Evolutionary conservation across 1,140 invertebrate genomes (phyloP), one percentile per base, ranked within the genome.

Genomic region (Brachionus angularis): DNA sequence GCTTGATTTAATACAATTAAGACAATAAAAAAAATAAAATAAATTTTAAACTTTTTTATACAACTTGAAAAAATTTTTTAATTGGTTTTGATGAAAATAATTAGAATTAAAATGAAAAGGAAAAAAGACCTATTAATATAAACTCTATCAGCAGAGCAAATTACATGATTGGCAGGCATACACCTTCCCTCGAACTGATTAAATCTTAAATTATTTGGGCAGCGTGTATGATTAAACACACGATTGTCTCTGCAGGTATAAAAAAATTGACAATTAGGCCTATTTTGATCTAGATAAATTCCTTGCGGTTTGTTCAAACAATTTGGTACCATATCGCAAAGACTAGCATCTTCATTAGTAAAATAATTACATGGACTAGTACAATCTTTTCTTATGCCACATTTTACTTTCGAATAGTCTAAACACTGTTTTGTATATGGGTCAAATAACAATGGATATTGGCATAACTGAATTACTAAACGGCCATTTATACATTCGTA

Each of bases 311-410:
- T 53, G 14, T 61, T 46, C 3, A 33, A 5, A 58, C 70, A 71
- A 71, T 25, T 49, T 8, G 70, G 70, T 23, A 55, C 46, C 36
- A 71, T 50, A 18, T 55, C 50, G 16, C 70, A 71, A 10, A 71
- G 12, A 31, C 36, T 31, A n/a, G 50, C 27, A 27, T 71, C 70
- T 10, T 53, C 34, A 29, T 53, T 71, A 0, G 46, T 27, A 71
- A 71, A 52, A 55, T 71, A 71, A 21, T 71, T 42, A 55, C 70
- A 71, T 12, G 49, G 70, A 55, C 46, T 53, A 3, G 50, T 71
- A n/a, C 70, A 71, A 25, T 53, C 50, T 47, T 46, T 31, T 23
- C 70, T 14, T 14, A 39, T 47, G 31, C 70, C 70, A 47, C 49
- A 71, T 55, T 42, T 53, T 27, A 71, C 70, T 42, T 55, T 55